Conservation (phyloP, 1,140 invertebrate species). For the Pemphigus obesinymphae region DNA sequence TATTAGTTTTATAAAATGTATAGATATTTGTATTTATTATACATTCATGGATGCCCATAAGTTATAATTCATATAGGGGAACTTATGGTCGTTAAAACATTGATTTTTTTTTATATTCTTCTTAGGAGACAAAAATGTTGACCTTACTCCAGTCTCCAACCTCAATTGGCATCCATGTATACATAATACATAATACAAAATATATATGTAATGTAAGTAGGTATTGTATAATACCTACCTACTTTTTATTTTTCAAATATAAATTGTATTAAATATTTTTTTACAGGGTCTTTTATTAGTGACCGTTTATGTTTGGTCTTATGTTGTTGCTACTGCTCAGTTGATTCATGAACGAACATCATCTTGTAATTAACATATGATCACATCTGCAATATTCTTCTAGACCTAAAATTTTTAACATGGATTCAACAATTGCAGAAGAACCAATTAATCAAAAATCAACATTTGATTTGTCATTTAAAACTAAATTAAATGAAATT, state of each 20-base stretch:
- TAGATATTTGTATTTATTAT: not conserved
- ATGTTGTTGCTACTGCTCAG: slow-evolving; percentile 27
- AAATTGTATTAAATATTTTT: not conserved
- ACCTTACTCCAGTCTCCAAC: too few species aligned
- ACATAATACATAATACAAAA: too few species aligned
- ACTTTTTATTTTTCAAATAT: too few species aligned
- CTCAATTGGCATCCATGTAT: too few species aligned
- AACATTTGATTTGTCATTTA: slow-evolving; percentile 14
- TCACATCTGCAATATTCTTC: not conserved
- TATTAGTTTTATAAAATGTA: not conserved
- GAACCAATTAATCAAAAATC: not conserved
- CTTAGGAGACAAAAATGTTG: too few species aligned
- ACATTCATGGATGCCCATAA: too few species aligned
- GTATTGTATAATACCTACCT: too few species aligned
- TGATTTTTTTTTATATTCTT: too few species aligned
- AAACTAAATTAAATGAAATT: slow-evolving; percentile 10
- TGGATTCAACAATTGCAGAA: not conserved
- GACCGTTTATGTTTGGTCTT: slow-evolving; percentile 4
- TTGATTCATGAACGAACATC: slow-evolving; percentile 6
- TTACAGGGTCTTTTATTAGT: slow-evolving; percentile 1
- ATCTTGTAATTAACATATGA: not conserved
- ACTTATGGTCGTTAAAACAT: too few species aligned
- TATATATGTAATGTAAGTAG: too few species aligned
- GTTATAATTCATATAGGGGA: too few species aligned
- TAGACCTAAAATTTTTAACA: not conserved